Percentiles rank a stretch among this genome's conserved stretches.
Conservation (phyloP, 2,797 vertebrate genomes). For the Argentina silus region DNA sequence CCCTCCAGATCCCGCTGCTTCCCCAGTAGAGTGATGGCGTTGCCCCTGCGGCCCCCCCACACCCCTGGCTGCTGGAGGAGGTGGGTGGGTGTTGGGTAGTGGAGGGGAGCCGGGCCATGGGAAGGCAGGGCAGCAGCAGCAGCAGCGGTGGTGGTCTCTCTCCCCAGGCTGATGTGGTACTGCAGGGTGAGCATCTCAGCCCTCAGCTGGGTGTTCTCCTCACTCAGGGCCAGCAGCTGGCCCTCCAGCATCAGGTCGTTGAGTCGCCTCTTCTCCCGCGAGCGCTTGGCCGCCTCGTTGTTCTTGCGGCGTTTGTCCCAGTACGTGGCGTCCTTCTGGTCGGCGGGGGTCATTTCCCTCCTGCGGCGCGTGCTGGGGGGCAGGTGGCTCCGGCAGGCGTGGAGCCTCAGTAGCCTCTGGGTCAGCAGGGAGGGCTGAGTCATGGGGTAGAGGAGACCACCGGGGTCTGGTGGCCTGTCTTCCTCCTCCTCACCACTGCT, state of each 20-base stretch:
- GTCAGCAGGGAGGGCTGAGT: constrained; percentile 37
- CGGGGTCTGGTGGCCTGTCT: background rate
- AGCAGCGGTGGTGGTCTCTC: constrained; percentile 19
- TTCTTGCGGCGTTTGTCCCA: constrained; percentile 91
- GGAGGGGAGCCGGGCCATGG: constrained; percentile 5
- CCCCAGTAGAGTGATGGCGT: background rate
- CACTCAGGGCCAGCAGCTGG: constrained; percentile 70
- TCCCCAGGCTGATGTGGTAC: constrained; percentile 39
- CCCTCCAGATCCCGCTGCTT: background rate
- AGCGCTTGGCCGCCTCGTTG: constrained; percentile 89
- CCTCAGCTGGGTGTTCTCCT: constrained; percentile 73
- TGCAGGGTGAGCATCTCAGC: constrained; percentile 66
- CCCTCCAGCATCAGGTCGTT: constrained; percentile 72
- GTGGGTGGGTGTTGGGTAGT: constrained; percentile 10
- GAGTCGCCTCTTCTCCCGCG: constrained; percentile 81
- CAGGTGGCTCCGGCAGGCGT: constrained; percentile 27
- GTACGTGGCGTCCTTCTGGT: constrained; percentile 86
- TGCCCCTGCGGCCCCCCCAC: constrained; percentile 33
- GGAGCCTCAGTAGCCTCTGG: constrained; percentile 49
- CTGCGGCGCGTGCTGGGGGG: constrained; percentile 56
- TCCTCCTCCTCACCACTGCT: constrained; percentile 33
- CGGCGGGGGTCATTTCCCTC: constrained; percentile 70
- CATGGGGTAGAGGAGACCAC: constrained; percentile 15
- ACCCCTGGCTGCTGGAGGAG: constrained; percentile 37
- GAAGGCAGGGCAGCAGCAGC: constrained; percentile 3